Evolutionary conservation across 64 coral and sea anemone genomes (phyloP).

Genomic region (Astreopora myriophthalma): DNA sequence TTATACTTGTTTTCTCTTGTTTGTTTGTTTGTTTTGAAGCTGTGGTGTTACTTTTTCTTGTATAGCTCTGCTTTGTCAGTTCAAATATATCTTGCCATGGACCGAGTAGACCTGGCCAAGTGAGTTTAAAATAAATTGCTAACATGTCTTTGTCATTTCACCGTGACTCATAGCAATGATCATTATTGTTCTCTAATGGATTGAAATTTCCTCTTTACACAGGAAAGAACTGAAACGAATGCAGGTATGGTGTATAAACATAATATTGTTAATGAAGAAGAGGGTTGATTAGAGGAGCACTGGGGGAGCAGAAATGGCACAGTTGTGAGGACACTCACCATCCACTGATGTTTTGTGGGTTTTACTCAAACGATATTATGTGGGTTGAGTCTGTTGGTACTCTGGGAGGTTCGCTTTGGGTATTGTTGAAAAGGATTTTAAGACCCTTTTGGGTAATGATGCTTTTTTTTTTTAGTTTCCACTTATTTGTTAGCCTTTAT

Average conservation of each 20-base stretch:
- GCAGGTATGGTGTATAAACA: slow-evolving; percentile 60
- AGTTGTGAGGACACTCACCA: too few species aligned
- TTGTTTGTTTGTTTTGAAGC: background rate
- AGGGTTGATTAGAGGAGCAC: too few species aligned
- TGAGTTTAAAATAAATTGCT: slow-evolving; percentile 2
- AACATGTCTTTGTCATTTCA: too few species aligned
- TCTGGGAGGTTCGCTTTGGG: too few species aligned
- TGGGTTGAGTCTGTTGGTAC: too few species aligned
- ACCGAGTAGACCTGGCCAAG: slow-evolving; percentile 97
- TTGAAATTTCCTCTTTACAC: slow-evolving; percentile 6
- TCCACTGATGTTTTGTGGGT: too few species aligned
- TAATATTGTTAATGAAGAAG: background rate
- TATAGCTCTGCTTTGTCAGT: slow-evolving; percentile 84
- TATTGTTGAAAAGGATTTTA: too few species aligned
- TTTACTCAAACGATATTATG: too few species aligned
- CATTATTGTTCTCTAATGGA: background rate
- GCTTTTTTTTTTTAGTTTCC: too few species aligned
- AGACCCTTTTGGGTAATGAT: too few species aligned
- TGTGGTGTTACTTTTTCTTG: background rate
- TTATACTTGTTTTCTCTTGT: background rate
- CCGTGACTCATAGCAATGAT: too few species aligned
- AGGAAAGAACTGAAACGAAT: slow-evolving; percentile 97
- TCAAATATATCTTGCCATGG: slow-evolving; percentile 96
- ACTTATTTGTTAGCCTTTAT: too few species aligned
- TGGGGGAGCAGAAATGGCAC: background rate